Percentiles rank a stretch among this genome's conserved stretches.
Evolutionary conservation across 1,140 invertebrate genomes (phyloP).

Genomic region (Spodoptera frugiperda): DNA sequence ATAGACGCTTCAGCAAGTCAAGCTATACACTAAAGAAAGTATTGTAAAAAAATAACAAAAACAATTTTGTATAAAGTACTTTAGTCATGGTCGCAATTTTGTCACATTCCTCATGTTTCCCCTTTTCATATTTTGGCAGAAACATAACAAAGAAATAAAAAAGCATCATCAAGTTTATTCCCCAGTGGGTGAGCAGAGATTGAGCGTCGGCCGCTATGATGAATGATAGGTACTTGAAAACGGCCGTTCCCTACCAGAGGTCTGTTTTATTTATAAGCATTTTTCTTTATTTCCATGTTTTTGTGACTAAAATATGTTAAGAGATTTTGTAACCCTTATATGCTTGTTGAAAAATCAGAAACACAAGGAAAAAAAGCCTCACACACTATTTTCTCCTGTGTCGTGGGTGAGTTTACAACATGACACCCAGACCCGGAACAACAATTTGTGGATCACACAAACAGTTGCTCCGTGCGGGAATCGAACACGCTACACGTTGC

Average conservation of each 20-base stretch:
- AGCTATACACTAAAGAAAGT: no score
- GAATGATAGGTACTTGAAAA: slow-evolving; percentile 23
- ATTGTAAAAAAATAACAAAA: no score
- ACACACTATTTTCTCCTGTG: no score
- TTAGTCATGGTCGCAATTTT: background rate
- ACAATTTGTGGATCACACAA: no score
- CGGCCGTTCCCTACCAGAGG: background rate
- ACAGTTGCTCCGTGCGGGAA: no score
- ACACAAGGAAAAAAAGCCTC: no score
- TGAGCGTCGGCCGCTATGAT: slow-evolving; percentile 26
- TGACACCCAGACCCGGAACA: no score
- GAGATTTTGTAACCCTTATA: no score
- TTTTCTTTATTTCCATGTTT: background rate
- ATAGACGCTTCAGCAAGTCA: no score
- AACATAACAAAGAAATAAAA: slow-evolving; percentile 25
- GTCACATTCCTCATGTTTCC: slow-evolving; percentile 7
- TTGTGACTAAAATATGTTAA: background rate
- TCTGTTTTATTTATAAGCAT: background rate
- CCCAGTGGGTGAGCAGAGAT: slow-evolving; percentile 14
- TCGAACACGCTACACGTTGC: no score
- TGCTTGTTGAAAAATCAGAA: no score
- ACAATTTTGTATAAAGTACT: background rate
- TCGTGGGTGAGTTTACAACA: no score
- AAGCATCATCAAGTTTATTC: slow-evolving; percentile 33
- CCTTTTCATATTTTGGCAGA: slow-evolving; percentile 31